Evolutionary conservation across 2,888 invertebrate species (phyloP), one percentile per base, ranked within the genome.

Genomic region (Aleiodes alternator): DNA sequence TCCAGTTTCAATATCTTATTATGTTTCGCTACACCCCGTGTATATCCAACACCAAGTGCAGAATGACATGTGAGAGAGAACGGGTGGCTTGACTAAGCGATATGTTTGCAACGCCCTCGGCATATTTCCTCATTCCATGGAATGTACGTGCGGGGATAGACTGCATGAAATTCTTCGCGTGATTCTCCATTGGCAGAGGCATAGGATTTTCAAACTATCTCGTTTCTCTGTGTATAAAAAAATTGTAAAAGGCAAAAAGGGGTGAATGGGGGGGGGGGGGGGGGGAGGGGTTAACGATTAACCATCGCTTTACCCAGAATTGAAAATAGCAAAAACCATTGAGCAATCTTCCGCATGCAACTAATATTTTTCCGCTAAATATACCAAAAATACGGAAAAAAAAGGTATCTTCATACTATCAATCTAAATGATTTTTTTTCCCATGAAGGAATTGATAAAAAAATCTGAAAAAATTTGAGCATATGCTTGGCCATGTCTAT

Each of bases 11-110:
- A 23, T 59, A 34, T 38, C 38, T 48, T 43, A 64, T 64, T 64
- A 64, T 64, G 64, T 48, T 16, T 64, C 43, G 48, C 48, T 48
- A 14, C 43, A 14, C 64, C 23, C 48, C 9, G 43, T 56, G 38
- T 43, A 72, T 50, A 51, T 61, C 34, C 16, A 72, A 72, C 72
- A 14, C 50, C 55, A 16, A n/a, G 43, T 4, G 16, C 50, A 38
- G 43, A 64, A 48, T 64, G 64, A 64, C 48, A 64, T 38, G 64
- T 64, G 59, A 59, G 59, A 59, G 59, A 34, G 59, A 59, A 59
- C 59, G 43, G 14, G 14, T 55, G 55, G 61, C 61, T 61, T 38
- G 38, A 31, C 34, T 64, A 64, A 64, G 48, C 64, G 64, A 64
- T 64, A 64, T 64, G 43, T 64, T 64, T 64, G 64, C 48, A 64